Evolutionary conservation across 2,888 invertebrate species (phyloP), one percentile per base, ranked within the genome.

Genomic region (Caenorhabditis becei): DNA sequence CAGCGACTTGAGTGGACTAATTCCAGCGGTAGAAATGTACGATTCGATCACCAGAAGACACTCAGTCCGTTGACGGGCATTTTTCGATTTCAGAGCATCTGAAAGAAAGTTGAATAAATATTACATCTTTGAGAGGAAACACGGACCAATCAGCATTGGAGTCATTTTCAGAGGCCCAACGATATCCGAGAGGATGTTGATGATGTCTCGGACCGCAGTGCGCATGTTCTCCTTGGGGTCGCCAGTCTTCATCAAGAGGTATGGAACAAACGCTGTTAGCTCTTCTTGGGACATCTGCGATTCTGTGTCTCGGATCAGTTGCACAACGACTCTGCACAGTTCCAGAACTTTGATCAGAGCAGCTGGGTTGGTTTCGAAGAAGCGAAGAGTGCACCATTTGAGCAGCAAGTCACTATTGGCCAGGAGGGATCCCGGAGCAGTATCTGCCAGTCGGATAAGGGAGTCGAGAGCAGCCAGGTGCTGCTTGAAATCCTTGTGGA

Each of bases 291-390:
- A 94, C 32, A 87, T 69, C 20, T 71, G 74, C 14, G 91, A 91
- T 58, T 95, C 94, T 35, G 97, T 93, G 91, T 94, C 93, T 82
- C 94, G 94, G 92, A 98, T 97, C 75, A 88, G 51, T 7, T 65
- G 70, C 1, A 80, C 59, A 3, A 86, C 54, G 10, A 84, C 66
- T 18, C 20, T 47, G 18, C 80, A 77, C 14, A 85, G 28, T 20
- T 85, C 85, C 8, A 86, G 61, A 18, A 85, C 86, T 93, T 96
- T 97, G 88, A 97, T 93, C 79, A 98, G 93, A 44, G 98, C 97
- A 18, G 97, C 96, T 11, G 98, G 97, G 93, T 99, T 99, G 26
- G 98, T 99, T 92, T 99, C 98, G 91, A 97, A 98, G 93, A 99
- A 99, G 79, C 98, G 93, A 58, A 99, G 92, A 0, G 97, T 97